Conservation (phyloP, 2,797 vertebrate genomes). For the Ataeniobius toweri region DNA sequence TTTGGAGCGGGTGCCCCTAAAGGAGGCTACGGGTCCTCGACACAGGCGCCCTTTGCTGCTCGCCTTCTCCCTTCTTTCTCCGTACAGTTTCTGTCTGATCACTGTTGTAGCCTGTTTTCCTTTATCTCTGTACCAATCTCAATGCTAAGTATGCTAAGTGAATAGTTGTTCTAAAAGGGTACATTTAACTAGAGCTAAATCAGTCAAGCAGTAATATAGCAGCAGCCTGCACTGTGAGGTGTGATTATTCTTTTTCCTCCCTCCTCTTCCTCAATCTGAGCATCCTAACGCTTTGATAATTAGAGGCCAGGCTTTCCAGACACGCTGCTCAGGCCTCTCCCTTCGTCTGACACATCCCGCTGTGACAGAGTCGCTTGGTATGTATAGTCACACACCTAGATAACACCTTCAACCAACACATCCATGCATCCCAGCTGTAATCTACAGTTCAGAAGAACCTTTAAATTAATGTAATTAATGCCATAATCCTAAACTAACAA, state of each 20-base stretch:
- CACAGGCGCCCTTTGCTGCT: neutral
- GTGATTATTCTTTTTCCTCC: conserved; percentile 55
- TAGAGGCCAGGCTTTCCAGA: conserved; percentile 52
- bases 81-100: neutral
- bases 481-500: neutral
- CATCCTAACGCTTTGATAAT: conserved; percentile 57
- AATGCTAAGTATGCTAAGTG: neutral
- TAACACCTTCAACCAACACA: conserved; percentile 14
- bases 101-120: neutral
- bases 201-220: neutral
- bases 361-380: conserved; percentile 36
- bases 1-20: neutral
- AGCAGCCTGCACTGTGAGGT: conserved; percentile 19
- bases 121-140: neutral
- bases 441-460: conserved; percentile 4
- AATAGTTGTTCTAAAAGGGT: neutral
- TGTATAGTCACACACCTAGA: conserved; percentile 17
- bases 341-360: conserved; percentile 28
- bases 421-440: neutral
- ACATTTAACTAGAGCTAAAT: neutral
- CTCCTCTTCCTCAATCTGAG: conserved; percentile 25
- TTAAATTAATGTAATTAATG: neutral
- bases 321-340: conserved; percentile 34
- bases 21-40: neutral
- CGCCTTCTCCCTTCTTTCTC: neutral